These are phyloP conservation scores for Pantherophis guttatus DNA, from an alignment of 2,113 vertebrate genomes.

Conservation along the genomic window DNA sequence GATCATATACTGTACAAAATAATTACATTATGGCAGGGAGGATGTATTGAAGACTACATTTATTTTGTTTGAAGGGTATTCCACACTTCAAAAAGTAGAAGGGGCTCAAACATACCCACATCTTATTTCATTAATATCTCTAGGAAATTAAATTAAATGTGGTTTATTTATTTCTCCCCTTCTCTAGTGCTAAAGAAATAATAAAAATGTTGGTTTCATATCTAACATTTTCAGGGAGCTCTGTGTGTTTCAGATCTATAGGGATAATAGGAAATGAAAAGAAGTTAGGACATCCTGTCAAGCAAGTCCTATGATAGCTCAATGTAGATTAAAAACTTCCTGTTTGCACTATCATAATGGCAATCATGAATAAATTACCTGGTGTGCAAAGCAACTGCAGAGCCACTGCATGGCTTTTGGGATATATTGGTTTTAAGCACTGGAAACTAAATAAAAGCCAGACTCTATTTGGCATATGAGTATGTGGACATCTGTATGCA, in stretches of 20 bases:
- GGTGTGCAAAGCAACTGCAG: background rate
- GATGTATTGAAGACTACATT: background rate
- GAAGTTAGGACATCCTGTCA: background rate
- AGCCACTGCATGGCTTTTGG: background rate
- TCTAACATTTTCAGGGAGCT: background rate
- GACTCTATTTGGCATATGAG: background rate
- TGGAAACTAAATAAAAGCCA: background rate
- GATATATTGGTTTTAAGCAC: background rate
- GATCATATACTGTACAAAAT: background rate
- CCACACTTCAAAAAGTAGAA: background rate
- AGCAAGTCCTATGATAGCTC: background rate
- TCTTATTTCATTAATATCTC: background rate
- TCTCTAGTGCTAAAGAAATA: background rate
- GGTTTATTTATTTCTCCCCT: background rate
- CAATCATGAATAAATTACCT: background rate
- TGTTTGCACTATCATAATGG: background rate
- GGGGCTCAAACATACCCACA: background rate
- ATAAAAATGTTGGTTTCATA: background rate
- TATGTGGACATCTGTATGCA: background rate
- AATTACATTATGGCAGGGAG: background rate
- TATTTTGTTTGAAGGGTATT: background rate
- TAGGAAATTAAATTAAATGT: background rate
- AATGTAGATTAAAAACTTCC: background rate
- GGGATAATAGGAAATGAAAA: background rate
- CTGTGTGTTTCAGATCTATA: background rate